Evolutionary conservation across 2,797 vertebrate genomes (phyloP).

Genomic region (Cyclura pinguis): DNA sequence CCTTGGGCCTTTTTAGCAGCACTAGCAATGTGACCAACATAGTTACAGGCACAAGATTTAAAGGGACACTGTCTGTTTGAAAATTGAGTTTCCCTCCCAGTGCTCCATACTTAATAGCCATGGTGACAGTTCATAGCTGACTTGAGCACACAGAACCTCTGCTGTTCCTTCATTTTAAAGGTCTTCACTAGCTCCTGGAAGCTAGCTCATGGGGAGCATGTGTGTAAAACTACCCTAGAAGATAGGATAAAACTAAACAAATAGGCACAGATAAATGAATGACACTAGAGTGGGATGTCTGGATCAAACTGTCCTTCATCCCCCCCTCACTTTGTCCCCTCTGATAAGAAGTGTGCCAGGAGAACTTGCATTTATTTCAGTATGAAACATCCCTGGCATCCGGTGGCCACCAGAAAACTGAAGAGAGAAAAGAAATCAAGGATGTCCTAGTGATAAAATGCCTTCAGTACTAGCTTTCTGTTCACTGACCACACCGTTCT

Average conservation of each 20-base stretch:
- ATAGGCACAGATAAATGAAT: background rate
- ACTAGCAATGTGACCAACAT: slow-evolving; percentile 52
- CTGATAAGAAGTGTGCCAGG: background rate
- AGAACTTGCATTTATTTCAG: background rate
- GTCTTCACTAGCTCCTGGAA: background rate
- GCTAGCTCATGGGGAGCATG: background rate
- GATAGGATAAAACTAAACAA: background rate
- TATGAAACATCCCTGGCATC: background rate
- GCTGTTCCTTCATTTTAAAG: background rate
- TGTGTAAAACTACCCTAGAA: background rate
- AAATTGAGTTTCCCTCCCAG: slow-evolving; percentile 22
- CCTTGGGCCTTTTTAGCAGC: slow-evolving; percentile 57
- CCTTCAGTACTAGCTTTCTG: background rate
- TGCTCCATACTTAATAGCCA: background rate
- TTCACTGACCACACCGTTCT: background rate
- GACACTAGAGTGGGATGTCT: background rate
- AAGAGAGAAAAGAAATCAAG: background rate
- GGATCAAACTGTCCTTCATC: background rate
- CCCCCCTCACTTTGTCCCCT: background rate
- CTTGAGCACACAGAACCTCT: background rate
- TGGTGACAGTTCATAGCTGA: slow-evolving; percentile 17
- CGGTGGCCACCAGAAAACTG: background rate
- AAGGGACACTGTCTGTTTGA: slow-evolving; percentile 72
- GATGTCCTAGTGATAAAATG: background rate
- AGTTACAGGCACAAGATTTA: slow-evolving; percentile 62